A percentile compares a stretch with the other conserved stretches of the same genome.
These are phyloP conservation scores for Eumacrocentrus americanus DNA, from an alignment of 2,888 invertebrate genomes.

Conservation along the genomic window DNA sequence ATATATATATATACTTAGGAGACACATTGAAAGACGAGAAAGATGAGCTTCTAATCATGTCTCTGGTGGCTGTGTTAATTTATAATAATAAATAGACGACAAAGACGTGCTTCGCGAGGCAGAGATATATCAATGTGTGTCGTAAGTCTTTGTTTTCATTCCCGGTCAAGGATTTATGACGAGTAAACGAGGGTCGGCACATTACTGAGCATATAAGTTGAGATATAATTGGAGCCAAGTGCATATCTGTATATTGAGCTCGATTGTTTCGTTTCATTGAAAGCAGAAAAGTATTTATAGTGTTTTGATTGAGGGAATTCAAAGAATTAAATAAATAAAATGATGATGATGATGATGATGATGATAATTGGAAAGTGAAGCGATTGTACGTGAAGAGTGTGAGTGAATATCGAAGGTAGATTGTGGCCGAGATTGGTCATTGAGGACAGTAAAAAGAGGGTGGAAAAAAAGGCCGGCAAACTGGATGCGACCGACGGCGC, in stretches of 20 bases:
- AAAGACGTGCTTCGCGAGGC: too few relatives aligned
- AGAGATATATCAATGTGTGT: not conserved
- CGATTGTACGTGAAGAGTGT: not conserved
- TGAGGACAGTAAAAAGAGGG: constrained; percentile 20
- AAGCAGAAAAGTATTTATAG: too few relatives aligned
- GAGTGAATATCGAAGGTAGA: too few relatives aligned
- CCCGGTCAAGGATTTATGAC: not conserved
- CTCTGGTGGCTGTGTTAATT: too few relatives aligned
- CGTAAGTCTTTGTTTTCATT: not conserved
- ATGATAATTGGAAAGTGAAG: not conserved
- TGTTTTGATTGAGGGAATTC: too few relatives aligned
- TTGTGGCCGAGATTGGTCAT: not conserved
- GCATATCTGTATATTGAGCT: not conserved
- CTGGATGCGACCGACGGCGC: constrained; percentile 61
- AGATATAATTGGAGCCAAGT: not conserved
- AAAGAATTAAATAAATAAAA: not conserved
- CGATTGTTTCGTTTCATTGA: too few relatives aligned
- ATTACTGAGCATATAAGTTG: not conserved
- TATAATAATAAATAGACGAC: too few relatives aligned
- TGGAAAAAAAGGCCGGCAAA: constrained; percentile 55
- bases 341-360: not conserved
- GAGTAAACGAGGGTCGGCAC: not conserved
- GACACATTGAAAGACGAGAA: too few relatives aligned
- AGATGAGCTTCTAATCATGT: too few relatives aligned
- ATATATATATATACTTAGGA: too few relatives aligned